Conservation (phyloP, 2,888 invertebrate genomes). For the Trypoxylon attenuatum region DNA sequence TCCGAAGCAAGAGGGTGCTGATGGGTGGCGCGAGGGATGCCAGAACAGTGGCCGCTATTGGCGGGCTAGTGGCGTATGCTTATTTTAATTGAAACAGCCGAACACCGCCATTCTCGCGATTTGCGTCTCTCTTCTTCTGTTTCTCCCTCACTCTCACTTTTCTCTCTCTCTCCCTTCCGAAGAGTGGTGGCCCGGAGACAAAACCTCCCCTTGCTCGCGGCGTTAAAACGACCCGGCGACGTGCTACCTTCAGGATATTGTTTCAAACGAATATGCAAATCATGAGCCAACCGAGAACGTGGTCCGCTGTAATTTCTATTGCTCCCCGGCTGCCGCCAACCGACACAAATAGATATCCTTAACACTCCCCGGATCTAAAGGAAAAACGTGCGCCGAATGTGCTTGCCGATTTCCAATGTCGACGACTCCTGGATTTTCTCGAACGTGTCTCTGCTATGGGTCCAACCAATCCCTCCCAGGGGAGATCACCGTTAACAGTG, state of each 20-base stretch:
- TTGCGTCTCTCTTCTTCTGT: slow-evolving; percentile 26
- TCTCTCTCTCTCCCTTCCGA: slow-evolving; percentile 34
- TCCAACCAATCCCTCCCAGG: slow-evolving; percentile 40
- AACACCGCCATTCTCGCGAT: slow-evolving; percentile 43
- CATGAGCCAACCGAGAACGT: slow-evolving; percentile 63
- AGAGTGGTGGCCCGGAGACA: slow-evolving; percentile 40
- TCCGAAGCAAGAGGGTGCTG: slow-evolving; percentile 41
- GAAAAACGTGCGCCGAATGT: slow-evolving; percentile 68
- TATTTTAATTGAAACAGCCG: slow-evolving; percentile 73
- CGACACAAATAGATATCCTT: slow-evolving; percentile 67
- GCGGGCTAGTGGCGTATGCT: slow-evolving; percentile 63
- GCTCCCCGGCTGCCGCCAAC: slow-evolving; percentile 48
- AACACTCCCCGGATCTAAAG: slow-evolving; percentile 62
- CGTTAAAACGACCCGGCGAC: slow-evolving; percentile 62
- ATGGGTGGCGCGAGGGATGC: slow-evolving; percentile 25
- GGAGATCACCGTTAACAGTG: slow-evolving; percentile 46
- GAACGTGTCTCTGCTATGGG: slow-evolving; percentile 8
- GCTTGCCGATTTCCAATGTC: slow-evolving; percentile 12
- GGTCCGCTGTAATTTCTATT: slow-evolving; percentile 68
- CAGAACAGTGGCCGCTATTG: slow-evolving; percentile 44
- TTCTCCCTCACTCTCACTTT: slow-evolving; percentile 7
- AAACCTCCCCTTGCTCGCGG: slow-evolving; percentile 17
- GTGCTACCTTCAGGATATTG: slow-evolving; percentile 68
- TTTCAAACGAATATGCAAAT: slow-evolving; percentile 75
- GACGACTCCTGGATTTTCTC: slow-evolving; percentile 3